These are phyloP conservation scores for Tortrix viridana DNA, from an alignment of 2,888 invertebrate species.

Conservation along the genomic window DNA sequence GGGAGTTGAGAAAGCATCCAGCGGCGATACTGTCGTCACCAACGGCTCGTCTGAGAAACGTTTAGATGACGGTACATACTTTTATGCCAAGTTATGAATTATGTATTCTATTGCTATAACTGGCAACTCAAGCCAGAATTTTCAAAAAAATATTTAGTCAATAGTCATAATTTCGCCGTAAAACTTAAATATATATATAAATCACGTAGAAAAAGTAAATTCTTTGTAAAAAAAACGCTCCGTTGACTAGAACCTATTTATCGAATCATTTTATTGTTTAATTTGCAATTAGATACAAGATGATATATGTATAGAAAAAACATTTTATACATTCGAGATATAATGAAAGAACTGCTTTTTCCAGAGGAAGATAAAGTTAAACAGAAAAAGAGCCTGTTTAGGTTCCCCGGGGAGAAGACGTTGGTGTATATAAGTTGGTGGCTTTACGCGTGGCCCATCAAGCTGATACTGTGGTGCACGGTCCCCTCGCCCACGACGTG, in stretches of 20 bases:
- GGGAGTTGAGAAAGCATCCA: constrained; percentile 61
- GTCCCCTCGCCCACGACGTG: constrained; percentile 88
- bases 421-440: constrained; percentile 83
- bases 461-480: constrained; percentile 85
- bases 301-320: too few species aligned
- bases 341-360: constrained; percentile 9
- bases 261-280: neutral
- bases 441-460: constrained; percentile 89
- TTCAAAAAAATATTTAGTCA: too few species aligned
- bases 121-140: too few species aligned
- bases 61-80: constrained; percentile 26
- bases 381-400: constrained; percentile 68
- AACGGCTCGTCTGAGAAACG: constrained; percentile 17
- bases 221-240: too few species aligned
- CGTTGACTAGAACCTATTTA: too few species aligned
- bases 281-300: too few species aligned
- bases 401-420: constrained; percentile 68
- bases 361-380: constrained; percentile 45
- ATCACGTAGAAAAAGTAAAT: neutral
- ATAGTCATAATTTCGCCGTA: too few species aligned
- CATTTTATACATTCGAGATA: neutral
- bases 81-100: too few species aligned
- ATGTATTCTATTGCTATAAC: too few species aligned
- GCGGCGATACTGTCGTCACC: constrained; percentile 36
- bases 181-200: too few species aligned